phyloP scores from a whole-genome alignment of 2,888 invertebrate genomes.

The Zygaena filipendulae region DNA sequence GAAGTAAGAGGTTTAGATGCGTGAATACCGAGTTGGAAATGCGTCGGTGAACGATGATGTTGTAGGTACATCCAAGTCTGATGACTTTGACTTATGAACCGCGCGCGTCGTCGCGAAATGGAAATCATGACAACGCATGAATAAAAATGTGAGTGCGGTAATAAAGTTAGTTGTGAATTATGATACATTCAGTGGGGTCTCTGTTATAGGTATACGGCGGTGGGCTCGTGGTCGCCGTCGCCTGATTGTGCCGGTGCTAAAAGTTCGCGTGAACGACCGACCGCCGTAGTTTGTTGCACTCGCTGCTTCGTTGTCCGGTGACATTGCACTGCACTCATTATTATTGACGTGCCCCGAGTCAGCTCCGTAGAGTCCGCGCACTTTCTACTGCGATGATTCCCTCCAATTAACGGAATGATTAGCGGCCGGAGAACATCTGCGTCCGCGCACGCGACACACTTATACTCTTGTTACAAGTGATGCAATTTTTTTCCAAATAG shows the following conservation, averaged over 20 bases:
- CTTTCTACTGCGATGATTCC: constrained; percentile 64
- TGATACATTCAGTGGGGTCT: background rate
- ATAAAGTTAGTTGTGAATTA: background rate
- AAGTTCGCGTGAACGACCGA: constrained; percentile 40
- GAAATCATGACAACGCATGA: background rate
- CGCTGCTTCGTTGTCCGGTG: constrained; percentile 44
- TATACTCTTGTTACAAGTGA: constrained; percentile 43
- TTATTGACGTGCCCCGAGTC: constrained; percentile 17
- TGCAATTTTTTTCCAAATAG: constrained; percentile 19
- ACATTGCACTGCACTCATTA: constrained; percentile 34
- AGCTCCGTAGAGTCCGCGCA: no score
- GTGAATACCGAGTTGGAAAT: no score
- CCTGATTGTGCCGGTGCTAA: background rate
- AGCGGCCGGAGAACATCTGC: constrained; percentile 43
- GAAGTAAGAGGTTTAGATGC: no score
- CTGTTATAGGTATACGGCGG: constrained; percentile 6
- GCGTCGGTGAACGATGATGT: no score
- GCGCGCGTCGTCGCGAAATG: constrained; percentile 5
- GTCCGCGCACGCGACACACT: constrained; percentile 54
- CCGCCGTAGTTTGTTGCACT: constrained; percentile 49
- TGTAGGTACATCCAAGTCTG: no score
- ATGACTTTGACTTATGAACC: no score
- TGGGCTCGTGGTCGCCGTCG: constrained; percentile 1
- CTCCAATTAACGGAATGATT: constrained; percentile 68
- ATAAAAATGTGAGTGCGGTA: background rate